Conservation (phyloP, 2,797 vertebrate genomes). For the Diplodus sargus region DNA sequence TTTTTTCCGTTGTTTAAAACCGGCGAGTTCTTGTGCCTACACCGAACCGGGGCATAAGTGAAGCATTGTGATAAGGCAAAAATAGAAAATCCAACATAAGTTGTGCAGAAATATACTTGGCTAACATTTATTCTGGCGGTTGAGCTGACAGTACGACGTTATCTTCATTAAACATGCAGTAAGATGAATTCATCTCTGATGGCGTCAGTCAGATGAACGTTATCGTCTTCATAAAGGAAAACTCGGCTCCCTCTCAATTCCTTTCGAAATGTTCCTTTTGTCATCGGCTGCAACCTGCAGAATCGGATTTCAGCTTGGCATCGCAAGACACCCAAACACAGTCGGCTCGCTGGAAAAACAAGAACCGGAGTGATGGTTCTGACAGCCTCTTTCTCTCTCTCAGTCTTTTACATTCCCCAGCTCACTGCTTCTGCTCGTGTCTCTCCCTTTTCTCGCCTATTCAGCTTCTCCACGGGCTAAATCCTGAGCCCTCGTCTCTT, state of each 20-base stretch:
- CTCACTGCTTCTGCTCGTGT: constrained; percentile 39
- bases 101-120: too few species aligned
- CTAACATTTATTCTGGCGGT: too few species aligned
- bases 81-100: too few species aligned
- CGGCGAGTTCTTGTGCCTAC: too few species aligned
- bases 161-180: not conserved
- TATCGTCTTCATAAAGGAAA: not conserved
- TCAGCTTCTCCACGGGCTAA: constrained; percentile 69
- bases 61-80: too few species aligned
- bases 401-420: constrained; percentile 39
- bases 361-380: constrained; percentile 39
- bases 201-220: too few species aligned
- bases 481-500: constrained; percentile 56
- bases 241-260: not conserved
- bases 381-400: constrained; percentile 36
- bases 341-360: constrained; percentile 33
- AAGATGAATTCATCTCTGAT: not conserved
- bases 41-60: too few species aligned
- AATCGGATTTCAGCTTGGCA: constrained; percentile 42
- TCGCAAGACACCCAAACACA: constrained; percentile 8
- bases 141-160: too few species aligned
- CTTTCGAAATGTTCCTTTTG: not conserved
- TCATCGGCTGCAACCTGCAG: constrained; percentile 1
- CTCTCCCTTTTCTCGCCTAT: constrained; percentile 52
- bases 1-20: too few species aligned